Conservation (phyloP, 2,113 vertebrate genomes). For the Cichladusa arquata region DNA sequence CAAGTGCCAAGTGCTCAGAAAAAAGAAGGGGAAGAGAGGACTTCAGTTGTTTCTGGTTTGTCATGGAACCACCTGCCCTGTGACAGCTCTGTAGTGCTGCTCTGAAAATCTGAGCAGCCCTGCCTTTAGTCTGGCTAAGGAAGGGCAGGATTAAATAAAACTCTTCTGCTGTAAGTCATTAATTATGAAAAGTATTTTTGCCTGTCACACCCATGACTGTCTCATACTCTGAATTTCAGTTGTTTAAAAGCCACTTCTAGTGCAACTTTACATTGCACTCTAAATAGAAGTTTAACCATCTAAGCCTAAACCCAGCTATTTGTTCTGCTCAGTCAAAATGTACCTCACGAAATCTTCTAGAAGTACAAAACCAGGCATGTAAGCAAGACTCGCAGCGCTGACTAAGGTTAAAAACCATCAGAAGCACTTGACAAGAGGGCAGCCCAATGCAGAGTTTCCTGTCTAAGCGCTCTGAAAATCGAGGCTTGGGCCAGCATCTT, state of each 20-base stretch:
- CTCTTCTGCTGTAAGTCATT: background rate
- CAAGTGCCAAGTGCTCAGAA: fast-evolving
- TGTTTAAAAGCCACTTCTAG: background rate
- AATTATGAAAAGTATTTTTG: background rate
- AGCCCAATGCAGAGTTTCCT: background rate
- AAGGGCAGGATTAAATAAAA: background rate
- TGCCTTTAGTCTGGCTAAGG: background rate
- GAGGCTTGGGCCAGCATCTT: background rate
- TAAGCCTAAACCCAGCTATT: background rate
- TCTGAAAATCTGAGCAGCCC: background rate
- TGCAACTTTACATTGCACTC: background rate
- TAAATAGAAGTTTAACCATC: background rate
- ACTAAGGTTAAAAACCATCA: background rate
- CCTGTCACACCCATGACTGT: background rate
- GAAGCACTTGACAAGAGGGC: background rate
- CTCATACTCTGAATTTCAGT: background rate
- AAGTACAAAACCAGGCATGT: background rate
- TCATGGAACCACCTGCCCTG: background rate
- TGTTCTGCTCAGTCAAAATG: background rate
- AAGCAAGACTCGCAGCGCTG: background rate
- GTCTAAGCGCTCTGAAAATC: background rate
- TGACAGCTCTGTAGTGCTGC: background rate
- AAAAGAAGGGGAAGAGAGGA: background rate
- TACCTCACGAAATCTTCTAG: background rate
- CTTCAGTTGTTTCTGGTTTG: background rate